phyloP scores from a whole-genome alignment of 92 coral and sea anemone species.

The Isaurus tuberculatus region DNA sequence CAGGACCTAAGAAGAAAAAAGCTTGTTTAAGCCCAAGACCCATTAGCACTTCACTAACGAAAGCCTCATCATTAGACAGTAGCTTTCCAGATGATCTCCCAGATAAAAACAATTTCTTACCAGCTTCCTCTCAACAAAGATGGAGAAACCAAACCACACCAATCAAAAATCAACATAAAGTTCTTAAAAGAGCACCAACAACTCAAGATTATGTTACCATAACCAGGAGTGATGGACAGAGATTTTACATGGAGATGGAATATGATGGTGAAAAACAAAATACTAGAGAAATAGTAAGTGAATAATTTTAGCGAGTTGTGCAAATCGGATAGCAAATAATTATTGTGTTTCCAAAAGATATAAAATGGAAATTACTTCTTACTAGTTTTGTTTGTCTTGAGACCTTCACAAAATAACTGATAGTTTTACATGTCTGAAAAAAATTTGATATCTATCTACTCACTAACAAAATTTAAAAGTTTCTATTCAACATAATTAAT shows the following conservation, averaged over 20 bases:
- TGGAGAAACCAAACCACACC: slow-evolving; percentile 10
- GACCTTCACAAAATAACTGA: no score
- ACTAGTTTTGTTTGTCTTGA: no score
- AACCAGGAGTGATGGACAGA: slow-evolving; percentile 87
- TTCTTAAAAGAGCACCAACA: slow-evolving; percentile 82
- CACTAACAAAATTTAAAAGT: no score
- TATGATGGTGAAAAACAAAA: slow-evolving; percentile 59
- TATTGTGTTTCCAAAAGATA: no score
- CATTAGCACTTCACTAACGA: background rate
- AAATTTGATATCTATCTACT: no score
- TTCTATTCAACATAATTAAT: background rate
- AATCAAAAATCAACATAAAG: slow-evolving; percentile 43
- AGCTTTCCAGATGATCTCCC: background rate
- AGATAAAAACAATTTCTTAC: background rate
- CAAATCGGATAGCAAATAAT: no score
- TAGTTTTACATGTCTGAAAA: no score
- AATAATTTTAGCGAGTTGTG: no score
- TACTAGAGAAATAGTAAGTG: slow-evolving; percentile 6
- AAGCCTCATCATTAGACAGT: background rate
- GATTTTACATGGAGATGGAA: slow-evolving; percentile 76
- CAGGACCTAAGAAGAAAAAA: slow-evolving; percentile 72
- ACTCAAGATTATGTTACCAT: slow-evolving; percentile 79
- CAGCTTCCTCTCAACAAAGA: background rate
- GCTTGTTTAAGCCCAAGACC: slow-evolving; percentile 61
- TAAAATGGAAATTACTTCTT: no score